Percentiles rank a stretch among this genome's conserved stretches.
Evolutionary conservation across 2,888 invertebrate genomes (phyloP).

Genomic region (Nomada ferruginata): DNA sequence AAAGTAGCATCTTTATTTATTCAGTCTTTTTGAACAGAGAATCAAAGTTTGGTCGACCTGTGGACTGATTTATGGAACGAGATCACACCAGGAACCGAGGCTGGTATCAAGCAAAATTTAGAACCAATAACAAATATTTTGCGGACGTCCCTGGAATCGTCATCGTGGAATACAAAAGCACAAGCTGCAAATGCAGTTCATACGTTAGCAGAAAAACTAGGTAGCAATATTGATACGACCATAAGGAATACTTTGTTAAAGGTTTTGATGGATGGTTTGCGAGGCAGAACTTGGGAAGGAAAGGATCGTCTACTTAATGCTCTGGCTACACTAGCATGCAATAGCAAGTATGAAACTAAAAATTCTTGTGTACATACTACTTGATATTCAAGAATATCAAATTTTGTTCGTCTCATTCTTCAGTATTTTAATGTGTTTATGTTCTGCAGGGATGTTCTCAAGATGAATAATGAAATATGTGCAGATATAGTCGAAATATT

Average conservation of each 20-base stretch:
- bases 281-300: constrained; percentile 95
- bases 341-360: constrained; percentile 87
- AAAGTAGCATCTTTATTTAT: constrained; percentile 17
- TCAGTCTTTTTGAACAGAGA: constrained; percentile 79
- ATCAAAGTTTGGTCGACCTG: constrained; percentile 87
- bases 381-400: not conserved
- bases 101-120: constrained; percentile 91
- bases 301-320: constrained; percentile 93
- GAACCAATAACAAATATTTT: constrained; percentile 89
- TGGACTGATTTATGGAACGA: constrained; percentile 97
- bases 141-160: constrained; percentile 90
- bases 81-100: constrained; percentile 94
- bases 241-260: constrained; percentile 88
- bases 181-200: constrained; percentile 92
- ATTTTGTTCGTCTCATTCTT: not conserved
- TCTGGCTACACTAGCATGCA: constrained; percentile 89
- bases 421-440: not conserved
- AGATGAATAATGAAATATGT: constrained; percentile 81
- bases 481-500: constrained; percentile 88
- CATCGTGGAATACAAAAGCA: constrained; percentile 94
- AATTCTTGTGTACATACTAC: not conserved
- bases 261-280: constrained; percentile 89
- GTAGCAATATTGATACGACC: constrained; percentile 87
- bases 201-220: constrained; percentile 91
- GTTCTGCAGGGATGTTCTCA: constrained; percentile 81